Base-by-base conservation (phyloP, 2,888 invertebrate species). In the Hemicrepidius hirtus region DNA sequence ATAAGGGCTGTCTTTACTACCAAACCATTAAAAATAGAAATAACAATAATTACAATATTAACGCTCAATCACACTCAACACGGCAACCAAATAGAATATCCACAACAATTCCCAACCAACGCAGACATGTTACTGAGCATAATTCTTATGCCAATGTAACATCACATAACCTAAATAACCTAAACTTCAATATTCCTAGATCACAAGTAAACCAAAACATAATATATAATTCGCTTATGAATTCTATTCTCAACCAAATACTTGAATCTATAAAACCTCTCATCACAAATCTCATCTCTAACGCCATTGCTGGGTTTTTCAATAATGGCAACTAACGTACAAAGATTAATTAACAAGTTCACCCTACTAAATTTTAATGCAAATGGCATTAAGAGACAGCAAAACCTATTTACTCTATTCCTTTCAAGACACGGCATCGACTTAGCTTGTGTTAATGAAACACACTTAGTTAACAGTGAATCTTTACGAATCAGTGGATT, bases 301-400 rank as follows among this genome's bases (percentile, higher is more conserved):
- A n/a, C n/a, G n/a, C n/a, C n/a, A n/a, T 44, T 44, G 44, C 44
- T n/a, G 44, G 13, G 12, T 44, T 9, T 16, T 44, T 44, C n/a
- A n/a, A n/a, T 44, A 44, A 44, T 44, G 44, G n/a, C 44, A 44
- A 44, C 5, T 44, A 44, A 44, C 44, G 6, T 6, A 7, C 9
- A 44, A 44, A 44, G 12, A 44, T n/a, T 16, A 44, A 44, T 44
- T 44, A 5, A 44, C 16, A 12, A 44, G 44, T 44, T 44, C 5
- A 44, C 12, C 12, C 20, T 49, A 3, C 4, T 49, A 10, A 49
- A 49, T n/a, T 49, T 10, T 5, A 49, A 49, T 49, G 49, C 49
- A 3, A 49, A 49, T 49, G 49, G 49, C 7, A 10, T 49, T 5
- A 49, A 49, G n/a, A 49, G 18, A 18, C 49, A 49, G n/a, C 49